phyloP scores from a whole-genome alignment of 2,113 vertebrate genomes.

The Diadophis punctatus region DNA sequence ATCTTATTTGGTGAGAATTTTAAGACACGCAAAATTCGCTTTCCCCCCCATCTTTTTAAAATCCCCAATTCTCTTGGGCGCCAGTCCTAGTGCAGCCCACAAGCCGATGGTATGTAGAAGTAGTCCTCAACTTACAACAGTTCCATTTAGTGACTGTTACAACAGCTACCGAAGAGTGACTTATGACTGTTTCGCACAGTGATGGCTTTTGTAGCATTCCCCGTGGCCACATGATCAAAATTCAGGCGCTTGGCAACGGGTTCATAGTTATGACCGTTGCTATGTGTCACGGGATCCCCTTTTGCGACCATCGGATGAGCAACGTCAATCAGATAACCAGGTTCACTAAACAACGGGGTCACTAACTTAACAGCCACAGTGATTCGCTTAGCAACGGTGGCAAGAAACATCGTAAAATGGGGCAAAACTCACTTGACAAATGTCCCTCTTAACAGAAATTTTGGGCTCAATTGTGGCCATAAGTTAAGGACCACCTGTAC shows the following conservation, averaged over 20 bases:
- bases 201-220: not conserved
- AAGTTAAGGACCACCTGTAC: not conserved
- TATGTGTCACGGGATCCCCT: no score
- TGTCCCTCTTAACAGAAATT: not conserved
- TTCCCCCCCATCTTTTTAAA: no score
- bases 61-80: not conserved
- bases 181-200: not conserved
- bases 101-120: not conserved
- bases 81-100: not conserved
- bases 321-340: not conserved
- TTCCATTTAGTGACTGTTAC: not conserved
- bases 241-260: not conserved
- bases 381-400: no score
- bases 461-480: no score
- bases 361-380: not conserved
- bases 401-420: not conserved
- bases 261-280: not conserved
- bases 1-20: not conserved
- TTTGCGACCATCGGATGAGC: not conserved
- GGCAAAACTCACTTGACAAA: not conserved
- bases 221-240: not conserved
- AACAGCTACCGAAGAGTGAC: no score
- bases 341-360: no score
- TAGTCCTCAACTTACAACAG: not conserved
- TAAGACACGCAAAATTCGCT: not conserved